phyloP scores from a whole-genome alignment of 2,888 invertebrate species.

The Caenorhabditis sp. region DNA sequence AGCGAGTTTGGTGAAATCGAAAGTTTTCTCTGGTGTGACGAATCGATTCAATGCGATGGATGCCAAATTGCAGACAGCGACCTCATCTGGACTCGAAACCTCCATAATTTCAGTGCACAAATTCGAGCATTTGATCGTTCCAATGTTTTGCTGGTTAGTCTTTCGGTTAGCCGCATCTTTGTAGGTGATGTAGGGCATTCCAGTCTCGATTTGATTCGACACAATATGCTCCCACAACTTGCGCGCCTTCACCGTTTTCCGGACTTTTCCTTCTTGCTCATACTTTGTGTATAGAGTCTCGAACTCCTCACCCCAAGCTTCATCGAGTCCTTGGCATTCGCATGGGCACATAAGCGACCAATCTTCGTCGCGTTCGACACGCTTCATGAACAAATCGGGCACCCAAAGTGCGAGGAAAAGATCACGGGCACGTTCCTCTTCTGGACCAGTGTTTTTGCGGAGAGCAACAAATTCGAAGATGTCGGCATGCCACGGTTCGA shows the following conservation, averaged over 20 bases:
- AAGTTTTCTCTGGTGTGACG: slow-evolving; percentile 80
- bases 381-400: slow-evolving; percentile 95
- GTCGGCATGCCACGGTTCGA: slow-evolving; percentile 99
- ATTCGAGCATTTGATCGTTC: slow-evolving; percentile 97
- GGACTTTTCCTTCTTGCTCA: slow-evolving; percentile 70
- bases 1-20: slow-evolving; percentile 86
- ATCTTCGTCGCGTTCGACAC: slow-evolving; percentile 76
- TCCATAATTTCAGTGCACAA: slow-evolving; percentile 97
- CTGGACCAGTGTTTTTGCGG: slow-evolving; percentile 88
- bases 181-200: slow-evolving; percentile 87
- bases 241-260: slow-evolving; percentile 79
- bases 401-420: slow-evolving; percentile 95
- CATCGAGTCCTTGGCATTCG: slow-evolving; percentile 86
- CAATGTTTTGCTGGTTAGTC: slow-evolving; percentile 96
- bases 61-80: slow-evolving; percentile 96
- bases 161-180: slow-evolving; percentile 91
- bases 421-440: slow-evolving; percentile 91
- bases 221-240: slow-evolving; percentile 91
- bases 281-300: slow-evolving; percentile 81
- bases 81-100: slow-evolving; percentile 76
- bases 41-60: slow-evolving; percentile 96
- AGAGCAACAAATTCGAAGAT: slow-evolving; percentile 92
- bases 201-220: slow-evolving; percentile 86
- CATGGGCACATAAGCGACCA: slow-evolving; percentile 99
- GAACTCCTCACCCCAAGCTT: slow-evolving; percentile 94